Evolutionary conservation across 2,888 invertebrate species (phyloP), one percentile per base, ranked within the genome.

Genomic region (Catocala sponsa): DNA sequence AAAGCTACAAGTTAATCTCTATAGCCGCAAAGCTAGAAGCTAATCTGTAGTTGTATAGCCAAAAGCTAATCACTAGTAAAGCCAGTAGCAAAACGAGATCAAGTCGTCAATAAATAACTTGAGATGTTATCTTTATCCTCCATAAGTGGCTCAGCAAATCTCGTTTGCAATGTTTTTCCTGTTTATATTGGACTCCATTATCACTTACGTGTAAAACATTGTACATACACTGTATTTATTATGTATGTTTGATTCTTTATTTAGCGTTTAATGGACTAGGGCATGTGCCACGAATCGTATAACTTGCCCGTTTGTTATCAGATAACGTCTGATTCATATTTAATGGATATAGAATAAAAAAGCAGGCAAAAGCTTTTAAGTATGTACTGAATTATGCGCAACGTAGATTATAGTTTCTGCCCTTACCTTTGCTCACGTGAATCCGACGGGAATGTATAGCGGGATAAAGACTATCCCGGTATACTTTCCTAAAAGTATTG

Each of bases 191-290:
- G 35, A 62, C 44, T 48, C 25, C 15, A 72, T 63, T 63, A 61
- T 59, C 73, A 52, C 41, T 7, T n/a, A 15, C 15, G 51, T 60
- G 53, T 41, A 6, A 67, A 76, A 42, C 6, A 9, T 35, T 63
- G 48, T 42, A 66, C 58, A 42, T 47, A 47, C 10, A 25, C 10
- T 4, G n/a, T 7, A n/a, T 48, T 10, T 48, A 48, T 13, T 47
- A 9, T 25, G 25, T 47, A 10, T 47, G 46, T 47, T 25, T n/a
- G 9, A 25, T 15, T 47, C 1, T 15, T 25, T 25, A 25, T 25
- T 47, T 15, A 46, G 44, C 48, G n/a, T 32, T 47, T 47, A 4
- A 47, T 48, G 25, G 25, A 15, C 25, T 47, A 32, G 35, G 35
- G 5, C 6, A n/a, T 32, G n/a, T 48, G 9, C 48, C 6, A n/a